phyloP scores from a whole-genome alignment of 2,888 invertebrate genomes.

The Drosophila incognita region DNA sequence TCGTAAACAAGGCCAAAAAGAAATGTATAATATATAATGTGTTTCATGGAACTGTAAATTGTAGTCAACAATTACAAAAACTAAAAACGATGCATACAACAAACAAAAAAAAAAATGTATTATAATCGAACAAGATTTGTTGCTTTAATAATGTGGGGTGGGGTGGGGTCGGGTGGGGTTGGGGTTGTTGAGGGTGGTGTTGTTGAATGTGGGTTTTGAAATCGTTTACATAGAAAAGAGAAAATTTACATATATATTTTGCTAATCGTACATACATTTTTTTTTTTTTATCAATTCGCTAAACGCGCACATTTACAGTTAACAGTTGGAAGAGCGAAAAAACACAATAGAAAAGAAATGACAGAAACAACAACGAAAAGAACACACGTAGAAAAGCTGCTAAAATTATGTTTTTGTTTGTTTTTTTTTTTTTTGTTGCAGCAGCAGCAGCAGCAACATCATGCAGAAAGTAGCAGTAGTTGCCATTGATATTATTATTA shows the following conservation, averaged over 20 bases:
- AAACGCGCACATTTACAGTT: constrained; percentile 43
- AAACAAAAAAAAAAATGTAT: constrained; percentile 13
- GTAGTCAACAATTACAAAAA: constrained; percentile 38
- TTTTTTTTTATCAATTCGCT: constrained; percentile 44
- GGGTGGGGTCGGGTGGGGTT: background rate
- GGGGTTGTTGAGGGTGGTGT: background rate
- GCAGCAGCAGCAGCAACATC: constrained; percentile 19
- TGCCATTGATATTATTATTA: constrained; percentile 1
- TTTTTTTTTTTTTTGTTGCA: constrained; percentile 10
- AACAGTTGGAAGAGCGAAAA: constrained; percentile 8
- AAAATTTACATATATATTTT: constrained; percentile 56
- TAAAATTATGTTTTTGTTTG: constrained; percentile 5
- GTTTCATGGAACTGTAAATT: constrained; percentile 27
- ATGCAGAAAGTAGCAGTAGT: constrained; percentile 26
- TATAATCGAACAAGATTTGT: constrained; percentile 41
- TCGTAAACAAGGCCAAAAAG: constrained; percentile 3
- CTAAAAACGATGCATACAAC: constrained; percentile 68
- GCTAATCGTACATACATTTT: constrained; percentile 66
- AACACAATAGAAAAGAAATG: constrained; percentile 7
- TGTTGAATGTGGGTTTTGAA: background rate
- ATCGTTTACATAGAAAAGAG: constrained; percentile 35
- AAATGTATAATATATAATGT: constrained; percentile 14
- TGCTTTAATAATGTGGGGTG: constrained; percentile 20
- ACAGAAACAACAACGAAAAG: constrained; percentile 29
- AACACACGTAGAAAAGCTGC: constrained; percentile 34